These are phyloP conservation scores for Phocides pigmalion DNA, from an alignment of 1,140 invertebrate genomes.

Conservation along the genomic window DNA sequence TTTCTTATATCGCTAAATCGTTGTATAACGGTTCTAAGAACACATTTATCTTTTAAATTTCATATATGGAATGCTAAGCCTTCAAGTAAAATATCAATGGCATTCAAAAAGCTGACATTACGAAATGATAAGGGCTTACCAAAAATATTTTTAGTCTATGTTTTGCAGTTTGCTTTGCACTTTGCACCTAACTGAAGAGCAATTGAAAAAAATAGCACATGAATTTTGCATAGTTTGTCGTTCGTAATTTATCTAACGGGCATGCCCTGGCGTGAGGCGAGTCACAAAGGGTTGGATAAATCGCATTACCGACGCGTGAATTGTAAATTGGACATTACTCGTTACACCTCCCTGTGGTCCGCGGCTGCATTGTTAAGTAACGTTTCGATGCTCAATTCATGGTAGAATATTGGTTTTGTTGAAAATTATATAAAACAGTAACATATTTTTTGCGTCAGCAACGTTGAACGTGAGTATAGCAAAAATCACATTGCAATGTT, in stretches of 20 bases:
- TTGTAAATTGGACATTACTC: conserved; percentile 82
- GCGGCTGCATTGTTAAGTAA: conserved; percentile 44
- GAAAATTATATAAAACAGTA: background rate
- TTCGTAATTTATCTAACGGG: conserved; percentile 29
- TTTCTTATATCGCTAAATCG: too few relatives aligned
- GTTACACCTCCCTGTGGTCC: conserved; percentile 63
- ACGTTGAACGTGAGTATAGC: too few relatives aligned
- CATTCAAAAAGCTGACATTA: too few relatives aligned
- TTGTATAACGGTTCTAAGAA: too few relatives aligned
- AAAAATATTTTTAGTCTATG: too few relatives aligned
- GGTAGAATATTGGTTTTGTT: conserved; percentile 21
- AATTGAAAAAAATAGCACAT: conserved; percentile 14
- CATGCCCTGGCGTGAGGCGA: conserved; percentile 35
- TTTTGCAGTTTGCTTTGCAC: too few relatives aligned
- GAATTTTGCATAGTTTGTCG: conserved; percentile 24
- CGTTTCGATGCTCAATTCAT: conserved; percentile 31
- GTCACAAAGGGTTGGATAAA: conserved; percentile 76
- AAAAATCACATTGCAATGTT: too few relatives aligned
- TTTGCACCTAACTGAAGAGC: background rate
- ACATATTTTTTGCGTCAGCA: too few relatives aligned
- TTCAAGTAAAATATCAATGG: too few relatives aligned
- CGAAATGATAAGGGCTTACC: too few relatives aligned
- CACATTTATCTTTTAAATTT: too few relatives aligned
- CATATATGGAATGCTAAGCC: too few relatives aligned
- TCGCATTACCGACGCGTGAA: conserved; percentile 78